Evolutionary conservation across 2,113 vertebrate genomes (phyloP).

Genomic region (Penelope pileata): DNA sequence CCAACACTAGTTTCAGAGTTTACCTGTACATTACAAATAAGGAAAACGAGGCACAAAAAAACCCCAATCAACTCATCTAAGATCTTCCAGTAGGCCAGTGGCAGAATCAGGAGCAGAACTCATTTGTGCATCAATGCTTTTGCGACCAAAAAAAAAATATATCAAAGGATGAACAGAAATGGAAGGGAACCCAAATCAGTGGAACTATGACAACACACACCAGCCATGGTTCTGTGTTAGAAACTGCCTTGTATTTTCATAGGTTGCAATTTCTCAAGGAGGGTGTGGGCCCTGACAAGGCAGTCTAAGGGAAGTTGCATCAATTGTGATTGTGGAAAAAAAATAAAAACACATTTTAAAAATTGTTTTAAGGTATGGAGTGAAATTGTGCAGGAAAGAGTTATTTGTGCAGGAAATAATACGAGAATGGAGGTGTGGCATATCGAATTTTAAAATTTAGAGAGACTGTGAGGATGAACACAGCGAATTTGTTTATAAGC

Average conservation of each 20-base stretch:
- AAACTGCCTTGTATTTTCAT: neutral
- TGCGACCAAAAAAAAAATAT: neutral
- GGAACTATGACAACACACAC: neutral
- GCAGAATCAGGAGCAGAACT: neutral
- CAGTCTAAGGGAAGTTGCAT: neutral
- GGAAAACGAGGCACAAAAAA: neutral
- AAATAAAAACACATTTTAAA: neutral
- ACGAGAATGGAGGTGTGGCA: neutral
- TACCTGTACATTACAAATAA: neutral
- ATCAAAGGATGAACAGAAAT: neutral
- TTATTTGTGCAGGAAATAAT: neutral
- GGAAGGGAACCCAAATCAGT: neutral
- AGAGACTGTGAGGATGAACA: constrained; percentile 3
- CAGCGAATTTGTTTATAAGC: neutral
- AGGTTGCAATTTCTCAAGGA: neutral
- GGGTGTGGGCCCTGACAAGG: neutral
- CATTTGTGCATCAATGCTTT: neutral
- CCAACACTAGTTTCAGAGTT: neutral
- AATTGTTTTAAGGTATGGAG: neutral
- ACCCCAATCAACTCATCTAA: neutral
- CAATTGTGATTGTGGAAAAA: neutral
- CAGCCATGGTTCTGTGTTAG: neutral
- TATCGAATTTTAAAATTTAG: neutral
- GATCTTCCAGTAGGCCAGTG: neutral
- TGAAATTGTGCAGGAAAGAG: neutral